Percentiles rank a stretch among this genome's conserved stretches.
phyloP scores from a whole-genome alignment of 2,113 vertebrate species.

The Heterotis niloticus region DNA sequence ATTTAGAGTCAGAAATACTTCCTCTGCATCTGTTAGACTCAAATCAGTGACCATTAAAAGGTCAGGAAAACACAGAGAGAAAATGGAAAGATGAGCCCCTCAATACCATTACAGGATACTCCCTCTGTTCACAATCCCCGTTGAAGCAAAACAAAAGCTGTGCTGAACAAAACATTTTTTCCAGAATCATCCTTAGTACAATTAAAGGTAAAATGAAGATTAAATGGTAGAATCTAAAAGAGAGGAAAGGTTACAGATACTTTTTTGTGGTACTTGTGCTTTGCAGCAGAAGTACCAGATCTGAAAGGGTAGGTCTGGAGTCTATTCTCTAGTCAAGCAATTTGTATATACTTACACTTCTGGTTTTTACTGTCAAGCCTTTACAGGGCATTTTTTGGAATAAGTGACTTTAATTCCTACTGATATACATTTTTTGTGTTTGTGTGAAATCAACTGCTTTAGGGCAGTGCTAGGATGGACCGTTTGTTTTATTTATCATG shows the following conservation, averaged over 20 bases:
- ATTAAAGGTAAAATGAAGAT: conserved; percentile 39
- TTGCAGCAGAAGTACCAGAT: conserved; percentile 30
- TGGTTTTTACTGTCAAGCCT: not conserved
- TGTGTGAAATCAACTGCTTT: not conserved
- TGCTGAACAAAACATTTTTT: conserved; percentile 44
- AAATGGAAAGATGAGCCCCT: conserved; percentile 42
- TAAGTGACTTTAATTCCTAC: not conserved
- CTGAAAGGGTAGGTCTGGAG: conserved; percentile 36
- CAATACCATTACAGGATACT: not conserved
- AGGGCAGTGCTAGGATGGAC: not conserved
- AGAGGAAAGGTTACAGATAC: conserved; percentile 50
- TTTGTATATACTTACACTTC: not conserved
- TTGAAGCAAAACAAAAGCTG: conserved; percentile 13
- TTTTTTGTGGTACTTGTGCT: conserved; percentile 39
- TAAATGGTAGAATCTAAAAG: conserved; percentile 41
- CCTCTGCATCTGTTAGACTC: conserved; percentile 39
- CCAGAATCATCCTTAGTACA: conserved; percentile 53
- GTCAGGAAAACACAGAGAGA: conserved; percentile 41
- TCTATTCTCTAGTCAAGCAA: conserved; percentile 39
- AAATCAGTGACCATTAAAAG: conserved; percentile 19
- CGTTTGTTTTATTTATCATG: not conserved
- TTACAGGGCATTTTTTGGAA: conserved; percentile 7
- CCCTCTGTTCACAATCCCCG: not conserved
- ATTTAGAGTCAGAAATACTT: conserved; percentile 71
- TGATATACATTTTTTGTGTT: not conserved